Conservation (phyloP, 2,113 vertebrate species). For the Raja brachyura region DNA sequence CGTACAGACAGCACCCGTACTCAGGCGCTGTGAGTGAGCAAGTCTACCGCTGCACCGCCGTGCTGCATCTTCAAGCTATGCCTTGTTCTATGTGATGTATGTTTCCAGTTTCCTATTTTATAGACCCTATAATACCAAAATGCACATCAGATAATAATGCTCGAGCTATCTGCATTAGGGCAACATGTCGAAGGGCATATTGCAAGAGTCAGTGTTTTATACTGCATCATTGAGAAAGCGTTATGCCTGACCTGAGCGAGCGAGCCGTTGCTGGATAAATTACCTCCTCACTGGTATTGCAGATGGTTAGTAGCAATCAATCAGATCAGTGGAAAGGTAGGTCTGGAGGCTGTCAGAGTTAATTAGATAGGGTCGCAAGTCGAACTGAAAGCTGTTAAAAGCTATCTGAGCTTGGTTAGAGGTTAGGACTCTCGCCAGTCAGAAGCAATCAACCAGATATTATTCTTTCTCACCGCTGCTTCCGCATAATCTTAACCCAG, state of each 20-base stretch:
- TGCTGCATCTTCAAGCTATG: too few species aligned
- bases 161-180: not conserved
- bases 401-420: conserved; percentile 21
- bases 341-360: conserved; percentile 9
- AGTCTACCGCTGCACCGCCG: too few species aligned
- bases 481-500: not conserved
- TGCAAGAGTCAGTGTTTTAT: not conserved
- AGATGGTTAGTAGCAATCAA: conserved; percentile 8
- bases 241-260: not conserved
- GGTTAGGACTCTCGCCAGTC: not conserved
- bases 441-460: conserved; percentile 23
- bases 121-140: not conserved
- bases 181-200: not conserved
- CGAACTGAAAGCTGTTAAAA: conserved; percentile 18
- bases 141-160: not conserved
- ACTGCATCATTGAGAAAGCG: not conserved
- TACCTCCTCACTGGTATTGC: conserved; percentile 18
- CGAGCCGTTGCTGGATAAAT: not conserved
- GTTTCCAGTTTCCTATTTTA: not conserved
- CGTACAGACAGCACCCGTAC: too few species aligned
- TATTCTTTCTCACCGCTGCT: not conserved
- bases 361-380: not conserved
- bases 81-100: not conserved
- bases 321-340: conserved; percentile 2
- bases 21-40: too few species aligned